Evolutionary conservation across 2,888 invertebrate species (phyloP), one percentile per base, ranked within the genome.

Genomic region (Drosophila greeni): DNA sequence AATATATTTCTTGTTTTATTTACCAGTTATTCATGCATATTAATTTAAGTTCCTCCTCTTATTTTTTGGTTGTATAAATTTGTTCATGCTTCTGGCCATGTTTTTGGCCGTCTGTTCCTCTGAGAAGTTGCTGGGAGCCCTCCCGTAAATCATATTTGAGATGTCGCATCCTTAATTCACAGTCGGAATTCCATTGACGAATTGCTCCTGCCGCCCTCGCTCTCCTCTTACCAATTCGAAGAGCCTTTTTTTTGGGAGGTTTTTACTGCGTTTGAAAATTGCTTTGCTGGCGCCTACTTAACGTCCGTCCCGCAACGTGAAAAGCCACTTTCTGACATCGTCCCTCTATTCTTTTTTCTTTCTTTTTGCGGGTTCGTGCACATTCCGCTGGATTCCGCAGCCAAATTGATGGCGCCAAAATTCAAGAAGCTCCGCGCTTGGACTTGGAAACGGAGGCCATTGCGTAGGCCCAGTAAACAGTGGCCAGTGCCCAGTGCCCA

Each of bases 361-460:
- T 58, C 42, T 49, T 68, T 54, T 65, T 67, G 56, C 48, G 45
- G 42, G 54, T 62, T 70, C 72, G 79, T 70, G 73, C 73, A 23
- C 76, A 76, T 82, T 82, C 80, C 80, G 34, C 75, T 64, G 71
- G 74, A 84, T 82, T 84, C 74, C 82, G 70, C 73, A 74, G 71
- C 80, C 76, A 80, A 81, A 85, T 84, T 85, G 85, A 79, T 82
- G 82, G 82, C 82, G 82, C 82, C 82, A 82, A 85, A 82, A 82
- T 82, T 81, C 75, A 80, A 72, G 85, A 62, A 70, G 76, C 61
- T n/a, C 61, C 20, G 16, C 26, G 29, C 43, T 59, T 40, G 36
- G 33, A 39, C 43, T 33, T 34, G 29, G 47, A 49, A 48, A 9
- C 53, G 18, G 45, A 12, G 29, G 45, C 45, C 45, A 45, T 16